A percentile compares a stretch with the other conserved stretches of the same genome.
phyloP scores from a whole-genome alignment of 2,113 vertebrate genomes.

The Melanocharis versteri region DNA sequence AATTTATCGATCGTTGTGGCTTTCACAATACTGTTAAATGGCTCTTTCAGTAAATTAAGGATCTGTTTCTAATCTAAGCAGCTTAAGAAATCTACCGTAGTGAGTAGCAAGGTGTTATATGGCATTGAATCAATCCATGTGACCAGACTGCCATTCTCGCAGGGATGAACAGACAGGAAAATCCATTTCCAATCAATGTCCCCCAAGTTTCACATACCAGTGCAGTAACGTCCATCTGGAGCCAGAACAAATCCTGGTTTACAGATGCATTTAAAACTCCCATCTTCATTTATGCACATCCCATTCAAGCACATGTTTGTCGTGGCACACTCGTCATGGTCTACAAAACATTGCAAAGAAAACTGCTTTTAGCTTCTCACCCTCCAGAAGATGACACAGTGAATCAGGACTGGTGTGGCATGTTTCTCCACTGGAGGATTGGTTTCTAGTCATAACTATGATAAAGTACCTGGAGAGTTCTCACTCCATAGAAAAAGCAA shows the following conservation, averaged over 20 bases:
- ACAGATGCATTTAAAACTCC: conserved; percentile 81
- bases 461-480: neutral
- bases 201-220: conserved; percentile 57
- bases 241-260: conserved; percentile 78
- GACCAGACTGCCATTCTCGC: neutral
- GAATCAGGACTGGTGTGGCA: neutral
- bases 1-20: neutral
- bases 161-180: neutral
- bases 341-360: conserved; percentile 40
- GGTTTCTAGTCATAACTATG: neutral
- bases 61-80: neutral
- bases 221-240: conserved; percentile 74
- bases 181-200: neutral
- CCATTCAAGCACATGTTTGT: conserved; percentile 80
- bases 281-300: conserved; percentile 83
- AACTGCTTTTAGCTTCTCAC: neutral
- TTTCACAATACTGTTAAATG: neutral
- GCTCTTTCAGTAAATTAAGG: neutral
- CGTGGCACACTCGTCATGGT: conserved; percentile 76
- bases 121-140: neutral
- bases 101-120: neutral
- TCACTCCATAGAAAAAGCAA: neutral
- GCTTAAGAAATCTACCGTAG: neutral
- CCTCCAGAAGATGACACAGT: neutral
- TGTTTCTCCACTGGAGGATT: neutral